Evolutionary conservation across 2,888 invertebrate genomes (phyloP).

Genomic region (Rotaria magnacalcarata): DNA sequence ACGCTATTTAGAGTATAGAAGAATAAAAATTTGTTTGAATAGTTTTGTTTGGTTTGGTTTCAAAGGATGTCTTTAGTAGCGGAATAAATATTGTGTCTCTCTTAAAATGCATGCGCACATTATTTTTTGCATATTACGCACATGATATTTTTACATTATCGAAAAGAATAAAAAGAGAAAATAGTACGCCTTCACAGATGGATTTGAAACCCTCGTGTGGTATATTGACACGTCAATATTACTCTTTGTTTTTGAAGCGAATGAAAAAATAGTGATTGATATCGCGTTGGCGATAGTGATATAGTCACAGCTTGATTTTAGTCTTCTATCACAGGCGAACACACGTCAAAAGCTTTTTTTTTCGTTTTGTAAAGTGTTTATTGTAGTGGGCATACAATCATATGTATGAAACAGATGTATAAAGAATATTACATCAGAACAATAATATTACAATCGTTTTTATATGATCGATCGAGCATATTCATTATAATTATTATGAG

Average conservation of each 20-base stretch:
- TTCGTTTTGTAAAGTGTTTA: background rate
- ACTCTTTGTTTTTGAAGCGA: background rate
- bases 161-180: background rate
- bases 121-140: background rate
- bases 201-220: background rate
- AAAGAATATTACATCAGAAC: background rate
- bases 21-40: background rate
- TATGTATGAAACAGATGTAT: constrained; percentile 5
- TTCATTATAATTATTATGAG: constrained; percentile 5
- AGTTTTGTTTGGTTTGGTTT: background rate
- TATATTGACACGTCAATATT: background rate
- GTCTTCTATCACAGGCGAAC: background rate
- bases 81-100: background rate
- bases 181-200: background rate
- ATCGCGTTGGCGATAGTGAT: background rate
- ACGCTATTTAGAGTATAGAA: background rate
- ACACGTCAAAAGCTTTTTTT: background rate
- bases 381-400: background rate
- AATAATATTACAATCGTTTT: background rate
- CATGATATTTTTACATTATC: background rate
- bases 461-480: background rate
- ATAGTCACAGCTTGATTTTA: background rate
- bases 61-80: background rate
- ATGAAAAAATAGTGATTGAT: background rate
- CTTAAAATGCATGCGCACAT: background rate